Percentiles rank a stretch among this genome's conserved stretches.
Conservation (phyloP, 2,797 vertebrate genomes). For the Glossophaga mutica region DNA sequence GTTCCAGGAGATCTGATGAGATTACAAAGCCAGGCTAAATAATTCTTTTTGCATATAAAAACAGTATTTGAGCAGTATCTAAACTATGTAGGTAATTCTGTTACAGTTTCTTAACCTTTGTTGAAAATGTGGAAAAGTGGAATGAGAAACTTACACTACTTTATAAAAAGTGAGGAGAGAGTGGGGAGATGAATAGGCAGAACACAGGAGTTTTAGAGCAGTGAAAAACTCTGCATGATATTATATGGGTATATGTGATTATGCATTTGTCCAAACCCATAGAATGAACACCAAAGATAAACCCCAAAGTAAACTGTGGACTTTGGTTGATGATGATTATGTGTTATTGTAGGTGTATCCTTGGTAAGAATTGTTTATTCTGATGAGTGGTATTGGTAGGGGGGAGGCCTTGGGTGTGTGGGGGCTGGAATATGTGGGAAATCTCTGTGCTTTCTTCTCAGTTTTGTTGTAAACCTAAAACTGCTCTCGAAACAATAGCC, state of each 20-base stretch:
- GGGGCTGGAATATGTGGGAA: background rate
- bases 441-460: background rate
- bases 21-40: background rate
- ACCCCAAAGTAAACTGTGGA: background rate
- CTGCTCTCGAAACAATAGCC: background rate
- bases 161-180: background rate
- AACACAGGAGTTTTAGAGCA: background rate
- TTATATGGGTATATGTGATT: background rate
- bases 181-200: background rate
- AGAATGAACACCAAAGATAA: background rate
- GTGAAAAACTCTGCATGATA: background rate
- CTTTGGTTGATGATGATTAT: background rate
- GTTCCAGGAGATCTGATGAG: background rate
- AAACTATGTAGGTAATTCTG: background rate
- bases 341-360: background rate
- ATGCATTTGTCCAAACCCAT: background rate
- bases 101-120: slow-evolving; percentile 2
- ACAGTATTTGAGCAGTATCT: background rate
- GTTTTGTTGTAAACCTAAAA: background rate
- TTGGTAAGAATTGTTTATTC: background rate
- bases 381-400: background rate
- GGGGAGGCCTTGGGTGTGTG: background rate
- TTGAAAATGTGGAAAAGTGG: background rate
- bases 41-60: background rate
- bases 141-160: background rate